These are phyloP conservation scores for Gallinago paraguaiae DNA, from an alignment of 2,113 vertebrate genomes.

Conservation along the genomic window DNA sequence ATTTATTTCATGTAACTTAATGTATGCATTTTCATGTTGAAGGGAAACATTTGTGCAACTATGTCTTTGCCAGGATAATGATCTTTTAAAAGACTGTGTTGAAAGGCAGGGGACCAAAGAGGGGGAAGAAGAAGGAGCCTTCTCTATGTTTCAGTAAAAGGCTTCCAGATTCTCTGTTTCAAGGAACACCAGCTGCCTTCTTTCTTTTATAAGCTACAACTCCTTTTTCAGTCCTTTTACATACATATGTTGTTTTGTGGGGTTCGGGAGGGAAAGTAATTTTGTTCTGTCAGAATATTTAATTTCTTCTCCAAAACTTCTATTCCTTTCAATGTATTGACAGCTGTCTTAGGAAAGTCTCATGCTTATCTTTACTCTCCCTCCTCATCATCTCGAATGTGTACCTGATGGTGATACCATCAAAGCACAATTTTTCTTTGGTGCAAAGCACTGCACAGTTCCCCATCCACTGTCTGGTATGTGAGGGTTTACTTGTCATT, in stretches of 20 bases:
- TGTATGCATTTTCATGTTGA: background rate
- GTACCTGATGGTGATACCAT: background rate
- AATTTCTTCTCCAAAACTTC: background rate
- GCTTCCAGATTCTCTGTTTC: background rate
- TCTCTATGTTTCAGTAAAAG: background rate
- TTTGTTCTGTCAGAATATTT: background rate
- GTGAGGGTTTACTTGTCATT: background rate
- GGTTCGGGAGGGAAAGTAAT: background rate
- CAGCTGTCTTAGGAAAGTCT: background rate
- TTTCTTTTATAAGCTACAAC: background rate
- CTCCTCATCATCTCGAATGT: background rate
- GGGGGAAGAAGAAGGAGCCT: background rate
- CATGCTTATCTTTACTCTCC: background rate
- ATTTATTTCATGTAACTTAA: background rate
- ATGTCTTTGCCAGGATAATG: background rate
- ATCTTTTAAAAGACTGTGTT: background rate
- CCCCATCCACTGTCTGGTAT: background rate
- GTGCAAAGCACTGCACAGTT: background rate
- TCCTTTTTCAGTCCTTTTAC: background rate
- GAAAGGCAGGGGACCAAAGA: background rate
- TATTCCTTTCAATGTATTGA: background rate
- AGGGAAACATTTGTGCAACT: background rate
- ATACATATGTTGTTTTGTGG: accelerated
- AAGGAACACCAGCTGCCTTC: background rate
- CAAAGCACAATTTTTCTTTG: background rate